Conservation (phyloP, 2,888 invertebrate genomes). For the Anthoptus insignis region DNA sequence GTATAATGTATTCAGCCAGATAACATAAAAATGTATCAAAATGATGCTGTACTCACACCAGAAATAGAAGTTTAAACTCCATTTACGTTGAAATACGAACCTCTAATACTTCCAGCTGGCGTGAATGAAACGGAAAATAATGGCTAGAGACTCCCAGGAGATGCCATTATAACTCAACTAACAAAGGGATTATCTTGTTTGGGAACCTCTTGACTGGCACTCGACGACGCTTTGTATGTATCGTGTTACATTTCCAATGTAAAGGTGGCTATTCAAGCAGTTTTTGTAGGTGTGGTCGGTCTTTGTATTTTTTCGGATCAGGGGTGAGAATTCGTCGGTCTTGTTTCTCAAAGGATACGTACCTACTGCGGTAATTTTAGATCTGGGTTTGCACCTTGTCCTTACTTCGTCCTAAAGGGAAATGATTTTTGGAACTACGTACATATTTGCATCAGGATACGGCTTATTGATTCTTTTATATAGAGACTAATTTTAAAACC, state of each 20-base stretch:
- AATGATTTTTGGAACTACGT: slow-evolving; percentile 20
- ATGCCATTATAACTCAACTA: slow-evolving; percentile 79
- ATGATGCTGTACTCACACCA: slow-evolving; percentile 16
- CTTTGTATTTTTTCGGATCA: slow-evolving; percentile 61
- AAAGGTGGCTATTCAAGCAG: slow-evolving; percentile 72
- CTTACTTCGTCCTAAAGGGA: slow-evolving; percentile 41
- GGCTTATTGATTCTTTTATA: no score
- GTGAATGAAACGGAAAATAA: slow-evolving; percentile 79
- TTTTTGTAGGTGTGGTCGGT: slow-evolving; percentile 79
- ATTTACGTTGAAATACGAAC: slow-evolving; percentile 81
- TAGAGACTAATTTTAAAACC: no score
- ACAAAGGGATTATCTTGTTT: slow-evolving; percentile 85
- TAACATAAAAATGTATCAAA: slow-evolving; percentile 7
- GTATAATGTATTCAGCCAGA: background rate
- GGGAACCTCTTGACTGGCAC: slow-evolving; percentile 84
- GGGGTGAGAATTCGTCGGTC: slow-evolving; percentile 72
- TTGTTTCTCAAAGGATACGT: slow-evolving; percentile 58
- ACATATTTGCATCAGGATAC: no score
- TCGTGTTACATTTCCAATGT: slow-evolving; percentile 75
- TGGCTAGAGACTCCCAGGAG: slow-evolving; percentile 70
- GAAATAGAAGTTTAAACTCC: slow-evolving; percentile 70
- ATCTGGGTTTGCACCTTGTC: slow-evolving; percentile 49
- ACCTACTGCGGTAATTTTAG: slow-evolving; percentile 45
- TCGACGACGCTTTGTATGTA: slow-evolving; percentile 74
- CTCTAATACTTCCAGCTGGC: slow-evolving; percentile 75